Base-by-base conservation (phyloP, 2,113 vertebrate species). In the Pygathrix nemaeus region DNA sequence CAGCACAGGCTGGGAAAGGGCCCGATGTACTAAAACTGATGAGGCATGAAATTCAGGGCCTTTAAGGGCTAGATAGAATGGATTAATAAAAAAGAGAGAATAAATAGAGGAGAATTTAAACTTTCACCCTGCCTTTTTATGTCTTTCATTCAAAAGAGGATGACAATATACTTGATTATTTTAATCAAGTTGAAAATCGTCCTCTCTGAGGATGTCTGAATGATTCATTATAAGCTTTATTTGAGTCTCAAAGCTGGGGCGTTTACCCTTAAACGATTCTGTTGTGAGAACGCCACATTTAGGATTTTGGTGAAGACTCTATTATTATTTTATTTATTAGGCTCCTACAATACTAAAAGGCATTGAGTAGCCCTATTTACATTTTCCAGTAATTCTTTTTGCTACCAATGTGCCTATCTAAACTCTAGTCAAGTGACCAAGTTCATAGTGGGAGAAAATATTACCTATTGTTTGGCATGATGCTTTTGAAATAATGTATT, bases 41-140 rank as follows among this genome's bases (percentile, higher is more conserved):
- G 90, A 97, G 81, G 72, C 72, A 35, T 89, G 86, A 87, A 90
- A 94, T 93, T 70, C 79, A 88, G 86, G 40, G n/a, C 25, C 66
- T 90, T 92, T 73, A 93, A 82, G 66, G 32, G 35, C 57, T 96
- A 14, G 68, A 13, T 70, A 10, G n/a, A 81, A 97, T 59, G 68
- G 82, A 88, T 90, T 97, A 90, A 87, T 55, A 38, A 72, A 85
- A 79, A 73, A 82, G 59, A 86, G 76, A 93, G 78, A 76, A 59
- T n/a, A 83, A 78, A 93, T 32, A 40, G 13, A 94, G 32, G 55
- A 38, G 68, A 76, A 93, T 68, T 92, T 32, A 90, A 94, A 91
- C 79, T 64, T 64, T 72, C 30, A 48, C 52, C 35, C 40, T 90
- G 35, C 25, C 72, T 89, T 73, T 48, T 50, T 97, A 92, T 93